These are phyloP conservation scores for Hirtodrosophila trivittata DNA, from an alignment of 2,888 invertebrate species.

Conservation along the genomic window DNA sequence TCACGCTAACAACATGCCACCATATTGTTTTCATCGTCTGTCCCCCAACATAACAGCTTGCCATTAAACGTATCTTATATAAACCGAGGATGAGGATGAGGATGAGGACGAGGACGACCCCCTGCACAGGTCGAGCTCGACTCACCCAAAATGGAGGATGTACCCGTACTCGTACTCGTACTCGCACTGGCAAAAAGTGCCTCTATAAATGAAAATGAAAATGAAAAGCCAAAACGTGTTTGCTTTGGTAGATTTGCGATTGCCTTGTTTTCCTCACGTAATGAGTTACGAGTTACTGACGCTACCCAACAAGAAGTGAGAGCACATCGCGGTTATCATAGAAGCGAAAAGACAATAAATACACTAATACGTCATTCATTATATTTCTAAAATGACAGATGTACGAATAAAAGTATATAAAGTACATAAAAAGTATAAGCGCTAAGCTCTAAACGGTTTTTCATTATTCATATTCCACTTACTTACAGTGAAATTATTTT, in stretches of 20 bases:
- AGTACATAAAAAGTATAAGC: too few relatives aligned
- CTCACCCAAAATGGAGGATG: slow-evolving; percentile 14
- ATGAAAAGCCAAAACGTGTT: slow-evolving; percentile 32
- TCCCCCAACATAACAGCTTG: slow-evolving; percentile 14
- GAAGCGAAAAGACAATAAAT: not conserved
- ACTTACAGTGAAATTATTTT: too few relatives aligned
- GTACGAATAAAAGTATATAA: not conserved
- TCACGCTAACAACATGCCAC: slow-evolving; percentile 53
- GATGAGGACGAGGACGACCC: slow-evolving; percentile 3
- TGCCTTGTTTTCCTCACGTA: slow-evolving; percentile 5
- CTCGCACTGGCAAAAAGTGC: slow-evolving; percentile 1
- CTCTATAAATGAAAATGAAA: slow-evolving; percentile 37
- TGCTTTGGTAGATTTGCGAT: slow-evolving; percentile 17
- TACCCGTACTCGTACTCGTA: not conserved
- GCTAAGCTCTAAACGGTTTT: too few relatives aligned
- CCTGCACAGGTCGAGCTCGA: slow-evolving; percentile 18
- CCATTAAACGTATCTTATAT: slow-evolving; percentile 38
- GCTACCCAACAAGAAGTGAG: slow-evolving; percentile 17
- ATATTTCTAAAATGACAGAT: not conserved
- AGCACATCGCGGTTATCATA: not conserved
- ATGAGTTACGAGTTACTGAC: slow-evolving; percentile 5
- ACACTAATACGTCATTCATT: not conserved
- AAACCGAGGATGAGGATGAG: slow-evolving; percentile 3
- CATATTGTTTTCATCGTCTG: slow-evolving; percentile 38
- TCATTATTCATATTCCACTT: too few relatives aligned